phyloP scores from a whole-genome alignment of 2,797 vertebrate genomes.

The Hoplostethus mediterraneus region DNA sequence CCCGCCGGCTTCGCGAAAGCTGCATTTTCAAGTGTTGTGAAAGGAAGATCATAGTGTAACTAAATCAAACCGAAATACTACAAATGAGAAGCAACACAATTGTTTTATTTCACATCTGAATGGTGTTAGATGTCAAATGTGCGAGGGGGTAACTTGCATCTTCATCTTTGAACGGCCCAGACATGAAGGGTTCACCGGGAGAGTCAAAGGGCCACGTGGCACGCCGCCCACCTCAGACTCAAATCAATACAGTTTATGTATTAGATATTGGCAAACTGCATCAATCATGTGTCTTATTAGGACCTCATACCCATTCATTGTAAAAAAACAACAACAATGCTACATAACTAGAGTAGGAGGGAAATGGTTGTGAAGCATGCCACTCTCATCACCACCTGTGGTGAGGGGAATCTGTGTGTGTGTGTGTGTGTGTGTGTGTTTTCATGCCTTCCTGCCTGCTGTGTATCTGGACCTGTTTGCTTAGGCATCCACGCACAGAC shows the following conservation, averaged over 20 bases:
- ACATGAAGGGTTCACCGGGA: no score
- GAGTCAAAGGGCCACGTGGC: no score
- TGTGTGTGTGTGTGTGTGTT: slow-evolving; percentile 31
- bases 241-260: no score
- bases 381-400: slow-evolving; percentile 67
- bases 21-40: not conserved
- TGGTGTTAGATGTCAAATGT: not conserved
- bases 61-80: not conserved
- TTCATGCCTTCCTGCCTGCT: slow-evolving; percentile 18
- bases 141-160: not conserved
- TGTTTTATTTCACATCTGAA: not conserved
- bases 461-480: slow-evolving; percentile 19
- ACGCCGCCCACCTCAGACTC: no score
- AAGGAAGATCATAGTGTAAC: not conserved
- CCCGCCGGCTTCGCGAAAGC: not conserved
- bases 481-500: not conserved
- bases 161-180: not conserved
- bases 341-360: slow-evolving; percentile 27
- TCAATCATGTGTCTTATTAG: not conserved
- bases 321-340: slow-evolving; percentile 1
- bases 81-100: not conserved
- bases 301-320: not conserved
- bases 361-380: slow-evolving; percentile 43
- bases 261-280: not conserved
- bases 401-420: slow-evolving; percentile 51